Base-by-base conservation (phyloP, 2,113 vertebrate genomes). In the Paramisgurnus dabryanus region DNA sequence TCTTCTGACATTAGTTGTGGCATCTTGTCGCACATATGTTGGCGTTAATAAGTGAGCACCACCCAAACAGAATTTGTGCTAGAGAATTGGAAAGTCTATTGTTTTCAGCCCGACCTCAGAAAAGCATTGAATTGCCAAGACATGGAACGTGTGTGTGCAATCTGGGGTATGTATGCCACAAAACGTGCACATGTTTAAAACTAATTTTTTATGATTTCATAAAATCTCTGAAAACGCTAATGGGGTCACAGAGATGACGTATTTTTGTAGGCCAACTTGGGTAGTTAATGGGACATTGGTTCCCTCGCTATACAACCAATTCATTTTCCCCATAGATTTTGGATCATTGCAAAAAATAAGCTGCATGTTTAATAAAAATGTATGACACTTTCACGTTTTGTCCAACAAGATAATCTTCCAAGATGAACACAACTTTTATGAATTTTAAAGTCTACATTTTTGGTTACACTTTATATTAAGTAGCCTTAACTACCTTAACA, bases 161-260 rank as follows among this genome's bases (percentile, higher is more conserved):
- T 78, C 22, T 84, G 87, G 85, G 73, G 75, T 80, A 22, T 66
- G 12, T 70, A 60, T 39, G 72, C 85, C 82, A 65, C 83, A 83
- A 85, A 87, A 86, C 87, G 85, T 82, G 88, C 85, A 87, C 88
- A 85, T 77, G 85, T 85, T 88, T 86, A 88, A 91, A 87, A 92
- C 89, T 85, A 89, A 84, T 89, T 88, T 89, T 82, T 87, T 83
- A 85, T 76, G 17, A 61, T 87, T 86, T 65, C 83, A 63, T 86
- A 88, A 90, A 88, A 87, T 85, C 85, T 82, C 84, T 76, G 89
- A 76, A 88, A 84, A 86, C 87, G 87, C 85, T 92, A 91, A 92
- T 93, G 27, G 27, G 27, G 27, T 34, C 27, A 3, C 27, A 34
- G 27, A 1, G 27, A 3, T 34, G 27, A 34, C 27, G 27, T 34